Conservation (phyloP, 2,888 invertebrate genomes). For the Smittia sp. region DNA sequence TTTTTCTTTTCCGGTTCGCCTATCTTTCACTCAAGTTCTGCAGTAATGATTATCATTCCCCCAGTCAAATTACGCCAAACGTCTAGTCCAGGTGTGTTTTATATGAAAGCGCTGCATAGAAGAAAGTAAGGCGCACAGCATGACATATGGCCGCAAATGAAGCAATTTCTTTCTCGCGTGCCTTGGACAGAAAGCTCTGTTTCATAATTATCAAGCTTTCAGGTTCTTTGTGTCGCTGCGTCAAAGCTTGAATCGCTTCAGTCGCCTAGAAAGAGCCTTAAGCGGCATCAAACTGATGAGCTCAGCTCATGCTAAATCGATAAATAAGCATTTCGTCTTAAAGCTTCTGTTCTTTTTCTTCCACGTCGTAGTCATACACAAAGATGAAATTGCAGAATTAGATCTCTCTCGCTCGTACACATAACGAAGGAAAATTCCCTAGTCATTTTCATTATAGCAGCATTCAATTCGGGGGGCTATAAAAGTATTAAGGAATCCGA, state of each 20-base stretch:
- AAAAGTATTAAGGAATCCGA: conserved; percentile 26
- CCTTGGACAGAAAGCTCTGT: no score
- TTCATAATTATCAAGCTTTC: no score
- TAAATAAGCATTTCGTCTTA: not conserved
- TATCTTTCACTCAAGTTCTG: not conserved
- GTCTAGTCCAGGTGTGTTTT: not conserved
- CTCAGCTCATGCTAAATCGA: not conserved
- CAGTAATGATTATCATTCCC: not conserved
- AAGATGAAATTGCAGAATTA: conserved; percentile 28
- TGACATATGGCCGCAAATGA: not conserved
- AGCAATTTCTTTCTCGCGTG: no score
- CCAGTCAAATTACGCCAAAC: not conserved
- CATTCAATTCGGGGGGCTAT: conserved; percentile 24
- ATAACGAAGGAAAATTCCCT: conserved; percentile 22
- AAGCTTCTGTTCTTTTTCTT: no score
- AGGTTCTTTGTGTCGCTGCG: no score
- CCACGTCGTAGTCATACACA: not conserved
- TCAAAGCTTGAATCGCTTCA: no score
- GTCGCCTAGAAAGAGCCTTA: no score
- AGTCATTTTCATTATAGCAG: conserved; percentile 39
- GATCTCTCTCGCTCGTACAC: not conserved
- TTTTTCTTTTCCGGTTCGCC: not conserved
- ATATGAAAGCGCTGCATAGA: not conserved
- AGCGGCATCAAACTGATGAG: no score
- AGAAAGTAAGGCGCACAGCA: not conserved